Evolutionary conservation across 2,113 vertebrate genomes (phyloP), one percentile per base, ranked within the genome.

Genomic region (Anoura caudifer): DNA sequence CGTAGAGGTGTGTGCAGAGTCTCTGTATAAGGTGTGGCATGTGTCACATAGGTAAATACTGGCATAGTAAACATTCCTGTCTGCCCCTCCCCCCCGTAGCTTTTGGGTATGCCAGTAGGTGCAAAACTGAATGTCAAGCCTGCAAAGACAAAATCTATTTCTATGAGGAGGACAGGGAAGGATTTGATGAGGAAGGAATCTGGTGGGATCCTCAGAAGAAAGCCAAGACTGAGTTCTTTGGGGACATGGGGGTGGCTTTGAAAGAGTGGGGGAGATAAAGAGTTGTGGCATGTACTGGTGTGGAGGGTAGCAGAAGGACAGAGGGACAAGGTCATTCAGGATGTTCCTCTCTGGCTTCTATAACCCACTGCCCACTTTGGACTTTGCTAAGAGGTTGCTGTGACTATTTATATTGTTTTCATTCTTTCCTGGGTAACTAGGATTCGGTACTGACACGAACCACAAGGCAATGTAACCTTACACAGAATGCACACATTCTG

Each of bases 21-120:
- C 5, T 3, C 73, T 85, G 45, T 16, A 5, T 24, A 22, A 75
- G 5, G 38, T 20, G 10, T 8, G 10, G 5, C 4, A 2, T 3
- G 16, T 4, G 5, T 72, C 19, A 38, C 41, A 9, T 2, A 20
- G 4, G 72, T 50, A 63, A 43, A 36, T 22, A 22, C 4, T 10
- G 26, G 75, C 11, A 1, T 28, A 10, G 6, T n/a, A 11, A 56
- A 31, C 31, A 15, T 9, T 26, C 17, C 31, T 8, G 4, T 1
- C 26, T 3, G 38, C 6, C 5, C 17, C 12, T 50, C 28, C 0
- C 14, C 2, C 6, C 1, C 0, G 0, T 3, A 24, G 36, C 11
- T 59, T 56, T 90, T 45, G 41, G 52, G 36, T 26, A 84, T 69
- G n/a, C 31, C 24, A 20, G 26, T 19, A 33, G 38, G 2, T 1